Base-by-base conservation (phyloP, 2,888 invertebrate genomes). In the Salticus scenicus region DNA sequence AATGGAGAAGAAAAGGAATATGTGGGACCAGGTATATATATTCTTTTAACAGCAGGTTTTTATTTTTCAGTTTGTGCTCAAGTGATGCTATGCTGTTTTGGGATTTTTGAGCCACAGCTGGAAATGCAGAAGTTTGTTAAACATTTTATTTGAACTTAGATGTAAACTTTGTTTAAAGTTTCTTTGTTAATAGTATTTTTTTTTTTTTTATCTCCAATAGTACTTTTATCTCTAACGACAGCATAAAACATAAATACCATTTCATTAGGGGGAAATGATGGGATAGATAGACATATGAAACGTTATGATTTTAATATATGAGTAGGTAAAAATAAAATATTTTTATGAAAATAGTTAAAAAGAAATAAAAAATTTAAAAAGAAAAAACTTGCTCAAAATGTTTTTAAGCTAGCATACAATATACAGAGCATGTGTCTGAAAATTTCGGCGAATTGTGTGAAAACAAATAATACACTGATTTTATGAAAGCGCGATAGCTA, bases 11-110 rank as follows among this genome's bases (percentile, higher is more conserved):
- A 20, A 57, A n/a, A 24, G 12, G 24, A 57, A 57, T 4, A 24
- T 5, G 17, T 2, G 17, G 24, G 24, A 4, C 57, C 57, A 57
- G 57, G 57, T 57, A 24, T 20, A n/a, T n/a, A n/a, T n/a, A n/a
- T n/a, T n/a, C n/a, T n/a, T n/a, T n/a, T n/a, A n/a, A 24, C 7
- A 57, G 24, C 7, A 57, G 57, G 57, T 57, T 37, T n/a, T 57
- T 57, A 57, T 57, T 57, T 57, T 57, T 47, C 24, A 57, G 57
- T 57, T 57, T 57, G 57, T 24, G 47, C 17, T 47, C 17, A n/a
- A n/a, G 10, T 37, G 37, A 7, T 37, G 37, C 37, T 37, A 37
- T 37, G 37, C 37, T 57, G 57, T 57, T n/a, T 24, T 57, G 24
- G 20, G 1, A 24, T 24, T 24, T 24, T 1, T 5, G 57, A 24